A percentile compares a stretch with the other conserved stretches of the same genome.
Conservation (phyloP, 30 jellyfish, hydroid and myxozoan species). For the Aurelia sp. region DNA sequence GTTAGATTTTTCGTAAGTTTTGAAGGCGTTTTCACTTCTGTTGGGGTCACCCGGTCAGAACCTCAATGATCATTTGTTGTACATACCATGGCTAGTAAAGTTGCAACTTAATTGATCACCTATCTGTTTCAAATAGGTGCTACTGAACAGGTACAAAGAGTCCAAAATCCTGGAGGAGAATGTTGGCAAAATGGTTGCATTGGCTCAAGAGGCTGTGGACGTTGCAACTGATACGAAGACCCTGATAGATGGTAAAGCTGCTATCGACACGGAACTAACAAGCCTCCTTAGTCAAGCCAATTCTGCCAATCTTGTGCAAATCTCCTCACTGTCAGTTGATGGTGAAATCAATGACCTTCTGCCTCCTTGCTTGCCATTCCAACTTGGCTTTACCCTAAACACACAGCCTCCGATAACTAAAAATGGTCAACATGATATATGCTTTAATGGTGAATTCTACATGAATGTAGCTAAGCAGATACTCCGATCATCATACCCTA, state of each 20-base stretch:
- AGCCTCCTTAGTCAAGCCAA: too few relatives aligned
- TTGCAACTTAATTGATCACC: too few relatives aligned
- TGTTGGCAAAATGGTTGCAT: not conserved
- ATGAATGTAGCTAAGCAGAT: not conserved
- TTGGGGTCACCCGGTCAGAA: too few relatives aligned
- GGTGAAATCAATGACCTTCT: not conserved
- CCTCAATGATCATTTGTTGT: too few relatives aligned
- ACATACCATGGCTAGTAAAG: too few relatives aligned
- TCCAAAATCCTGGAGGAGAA: not conserved
- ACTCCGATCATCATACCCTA: not conserved
- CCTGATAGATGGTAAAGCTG: too few relatives aligned
- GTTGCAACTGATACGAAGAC: not conserved
- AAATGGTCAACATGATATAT: not conserved
- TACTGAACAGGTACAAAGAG: constrained; percentile 6
- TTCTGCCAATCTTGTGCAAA: not conserved
- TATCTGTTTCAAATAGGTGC: not conserved
- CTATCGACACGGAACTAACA: too few relatives aligned
- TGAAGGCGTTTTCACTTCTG: too few relatives aligned
- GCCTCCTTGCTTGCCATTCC: constrained; percentile 12
- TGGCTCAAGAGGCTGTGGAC: constrained; percentile 1
- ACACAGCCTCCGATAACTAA: not conserved
- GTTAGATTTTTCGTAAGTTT: too few relatives aligned
- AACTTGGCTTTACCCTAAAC: not conserved
- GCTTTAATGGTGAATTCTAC: constrained; percentile 19
- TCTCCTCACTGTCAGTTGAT: not conserved